These are phyloP conservation scores for Panulirus ornatus DNA, from an alignment of 1,140 invertebrate species.

Conservation along the genomic window DNA sequence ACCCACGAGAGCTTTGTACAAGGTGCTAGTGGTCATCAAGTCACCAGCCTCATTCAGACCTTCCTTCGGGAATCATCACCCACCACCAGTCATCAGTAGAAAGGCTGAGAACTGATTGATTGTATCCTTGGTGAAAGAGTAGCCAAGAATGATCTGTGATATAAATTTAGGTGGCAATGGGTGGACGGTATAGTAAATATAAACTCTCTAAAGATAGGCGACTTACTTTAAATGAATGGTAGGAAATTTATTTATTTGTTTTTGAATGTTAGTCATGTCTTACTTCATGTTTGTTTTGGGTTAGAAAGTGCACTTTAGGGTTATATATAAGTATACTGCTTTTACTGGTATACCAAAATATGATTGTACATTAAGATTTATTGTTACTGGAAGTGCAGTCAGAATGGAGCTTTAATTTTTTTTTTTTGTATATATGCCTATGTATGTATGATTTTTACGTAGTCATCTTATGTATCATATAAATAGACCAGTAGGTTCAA, in stretches of 20 bases:
- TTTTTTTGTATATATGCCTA: background rate
- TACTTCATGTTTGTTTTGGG: too few species aligned
- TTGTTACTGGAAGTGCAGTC: background rate
- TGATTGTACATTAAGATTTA: background rate
- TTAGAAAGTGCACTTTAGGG: too few species aligned
- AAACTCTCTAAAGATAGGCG: too few species aligned
- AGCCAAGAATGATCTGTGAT: constrained; percentile 3
- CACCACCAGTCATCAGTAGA: background rate
- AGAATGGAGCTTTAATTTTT: background rate
- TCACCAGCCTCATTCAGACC: constrained; percentile 20
- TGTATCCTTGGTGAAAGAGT: background rate
- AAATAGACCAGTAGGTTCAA: background rate
- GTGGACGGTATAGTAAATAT: too few species aligned
- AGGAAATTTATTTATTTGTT: too few species aligned
- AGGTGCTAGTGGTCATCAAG: constrained; percentile 38
- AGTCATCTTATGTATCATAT: background rate
- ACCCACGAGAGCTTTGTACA: constrained; percentile 32
- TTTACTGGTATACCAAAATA: too few species aligned
- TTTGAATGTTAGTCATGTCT: too few species aligned
- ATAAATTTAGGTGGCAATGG: background rate
- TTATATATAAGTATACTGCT: too few species aligned
- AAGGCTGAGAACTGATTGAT: too few species aligned
- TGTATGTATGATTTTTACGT: background rate
- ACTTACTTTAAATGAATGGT: too few species aligned
- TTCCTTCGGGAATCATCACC: constrained; percentile 22